Conservation (phyloP, 2,797 vertebrate species). For the Cheirogaleus major region DNA sequence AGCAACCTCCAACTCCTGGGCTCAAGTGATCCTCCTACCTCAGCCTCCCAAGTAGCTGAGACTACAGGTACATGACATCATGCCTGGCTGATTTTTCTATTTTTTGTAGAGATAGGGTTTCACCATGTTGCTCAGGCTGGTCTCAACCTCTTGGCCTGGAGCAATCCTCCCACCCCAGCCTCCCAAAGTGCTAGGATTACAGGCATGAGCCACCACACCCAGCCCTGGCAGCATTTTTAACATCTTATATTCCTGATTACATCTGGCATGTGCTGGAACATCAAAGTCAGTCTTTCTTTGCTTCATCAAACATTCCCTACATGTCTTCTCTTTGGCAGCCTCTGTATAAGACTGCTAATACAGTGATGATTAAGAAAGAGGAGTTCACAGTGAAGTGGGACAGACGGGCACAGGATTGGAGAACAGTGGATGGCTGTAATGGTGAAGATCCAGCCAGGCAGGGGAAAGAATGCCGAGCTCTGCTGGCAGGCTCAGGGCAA, state of each 20-base stretch:
- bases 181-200: not conserved
- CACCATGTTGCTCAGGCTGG: not conserved
- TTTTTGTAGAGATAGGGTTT: not conserved
- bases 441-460: accelerated
- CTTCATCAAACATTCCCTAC: not conserved
- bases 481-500: not conserved
- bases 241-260: not conserved
- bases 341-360: not conserved
- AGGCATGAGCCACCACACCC: not conserved
- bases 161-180: not conserved
- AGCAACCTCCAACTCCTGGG: not conserved
- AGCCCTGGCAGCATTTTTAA: not conserved
- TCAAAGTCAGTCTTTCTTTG: not conserved
- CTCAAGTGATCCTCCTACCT: not conserved
- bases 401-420: accelerated
- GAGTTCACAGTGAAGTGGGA: not conserved
- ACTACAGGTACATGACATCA: not conserved
- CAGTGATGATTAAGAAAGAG: not conserved
- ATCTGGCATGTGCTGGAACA: not conserved
- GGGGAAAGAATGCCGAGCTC: too few species aligned
- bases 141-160: not conserved
- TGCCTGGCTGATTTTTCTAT: not conserved
- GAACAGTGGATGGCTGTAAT: not conserved
- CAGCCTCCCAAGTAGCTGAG: not conserved
- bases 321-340: not conserved